Percentiles rank a stretch among this genome's conserved stretches.
phyloP scores from a whole-genome alignment of 2,797 vertebrate species.

The Manis pentadactyla region DNA sequence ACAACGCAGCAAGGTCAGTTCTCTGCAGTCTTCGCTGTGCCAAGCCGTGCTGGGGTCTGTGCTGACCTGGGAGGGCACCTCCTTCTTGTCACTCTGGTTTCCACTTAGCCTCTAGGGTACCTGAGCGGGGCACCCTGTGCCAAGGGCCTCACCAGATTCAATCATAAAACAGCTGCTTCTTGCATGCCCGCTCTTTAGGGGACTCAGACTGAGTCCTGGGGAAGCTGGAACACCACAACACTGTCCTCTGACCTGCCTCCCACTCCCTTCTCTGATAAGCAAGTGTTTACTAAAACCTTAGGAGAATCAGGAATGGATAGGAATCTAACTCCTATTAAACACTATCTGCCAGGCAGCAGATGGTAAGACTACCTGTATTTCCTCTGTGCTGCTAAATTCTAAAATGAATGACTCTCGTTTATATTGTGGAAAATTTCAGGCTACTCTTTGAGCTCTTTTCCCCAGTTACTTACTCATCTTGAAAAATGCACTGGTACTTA shows the following conservation, averaged over 20 bases:
- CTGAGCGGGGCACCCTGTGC: neutral
- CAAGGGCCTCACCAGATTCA: neutral
- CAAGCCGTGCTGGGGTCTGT: too few relatives aligned
- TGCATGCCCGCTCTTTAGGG: neutral
- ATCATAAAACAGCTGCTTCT: too few relatives aligned
- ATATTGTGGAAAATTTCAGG: neutral
- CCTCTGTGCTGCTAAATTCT: neutral
- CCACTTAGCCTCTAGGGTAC: neutral
- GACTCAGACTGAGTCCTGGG: neutral
- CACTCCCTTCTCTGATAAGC: neutral
- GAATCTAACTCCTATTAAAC: neutral
- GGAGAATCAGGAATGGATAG: neutral
- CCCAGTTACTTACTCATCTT: neutral
- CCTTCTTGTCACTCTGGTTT: neutral
- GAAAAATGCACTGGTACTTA: neutral
- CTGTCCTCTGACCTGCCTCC: neutral
- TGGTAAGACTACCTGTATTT: neutral
- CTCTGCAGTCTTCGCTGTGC: neutral
- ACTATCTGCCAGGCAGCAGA: neutral
- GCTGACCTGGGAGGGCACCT: neutral
- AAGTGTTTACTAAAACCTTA: neutral
- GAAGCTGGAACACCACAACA: neutral
- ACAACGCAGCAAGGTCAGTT: neutral
- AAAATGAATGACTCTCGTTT: neutral
- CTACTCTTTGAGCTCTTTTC: neutral